Percentiles rank a stretch among this genome's conserved stretches.
phyloP scores from a whole-genome alignment of 2,113 vertebrate species.

The Numida meleagris region DNA sequence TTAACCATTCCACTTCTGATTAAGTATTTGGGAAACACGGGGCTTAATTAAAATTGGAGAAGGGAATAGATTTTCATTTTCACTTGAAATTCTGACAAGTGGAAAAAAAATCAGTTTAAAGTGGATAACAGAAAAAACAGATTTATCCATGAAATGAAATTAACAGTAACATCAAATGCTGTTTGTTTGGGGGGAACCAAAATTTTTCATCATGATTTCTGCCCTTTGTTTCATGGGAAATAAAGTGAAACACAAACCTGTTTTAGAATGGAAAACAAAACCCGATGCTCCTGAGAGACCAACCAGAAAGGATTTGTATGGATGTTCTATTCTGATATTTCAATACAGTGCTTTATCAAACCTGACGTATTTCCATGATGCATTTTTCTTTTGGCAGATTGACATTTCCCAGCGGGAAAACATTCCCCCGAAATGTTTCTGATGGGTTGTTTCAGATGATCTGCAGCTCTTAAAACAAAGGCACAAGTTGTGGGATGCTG shows the following conservation, averaged over 20 bases:
- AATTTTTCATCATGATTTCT: neutral
- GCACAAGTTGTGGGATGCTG: neutral
- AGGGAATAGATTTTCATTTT: neutral
- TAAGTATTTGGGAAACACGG: neutral
- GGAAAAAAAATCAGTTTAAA: neutral
- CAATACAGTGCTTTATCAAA: slow-evolving; percentile 2
- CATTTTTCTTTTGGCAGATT: slow-evolving; percentile 49
- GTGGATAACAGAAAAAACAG: neutral
- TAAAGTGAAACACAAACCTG: neutral
- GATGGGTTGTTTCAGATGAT: neutral
- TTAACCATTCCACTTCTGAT: neutral
- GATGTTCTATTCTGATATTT: slow-evolving; percentile 19
- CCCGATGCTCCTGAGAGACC: neutral
- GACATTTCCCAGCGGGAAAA: slow-evolving; percentile 16
- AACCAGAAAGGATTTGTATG: neutral
- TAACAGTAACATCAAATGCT: neutral
- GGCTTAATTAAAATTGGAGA: neutral
- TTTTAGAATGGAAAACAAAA: neutral
- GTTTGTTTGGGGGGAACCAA: neutral
- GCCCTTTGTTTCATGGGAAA: neutral
- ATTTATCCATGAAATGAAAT: neutral
- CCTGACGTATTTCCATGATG: slow-evolving; percentile 36
- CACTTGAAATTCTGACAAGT: neutral
- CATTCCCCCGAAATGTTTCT: slow-evolving; percentile 16
- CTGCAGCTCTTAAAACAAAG: neutral